phyloP scores from a whole-genome alignment of 53 echinoderm and acorn worm species.

The Echinarachnius parma region DNA sequence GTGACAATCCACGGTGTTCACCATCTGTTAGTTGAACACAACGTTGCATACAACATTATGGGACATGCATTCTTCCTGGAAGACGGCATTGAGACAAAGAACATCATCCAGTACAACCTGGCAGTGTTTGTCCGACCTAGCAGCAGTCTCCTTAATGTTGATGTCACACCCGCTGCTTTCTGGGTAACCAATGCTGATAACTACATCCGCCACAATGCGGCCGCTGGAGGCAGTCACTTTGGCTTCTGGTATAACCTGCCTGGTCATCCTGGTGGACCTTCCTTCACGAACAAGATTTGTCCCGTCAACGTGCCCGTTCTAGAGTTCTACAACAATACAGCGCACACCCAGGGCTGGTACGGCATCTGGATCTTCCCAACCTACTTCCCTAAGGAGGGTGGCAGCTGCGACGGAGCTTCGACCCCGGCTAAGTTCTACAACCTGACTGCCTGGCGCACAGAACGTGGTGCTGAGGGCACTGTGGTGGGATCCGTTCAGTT shows the following conservation, averaged over 20 bases:
- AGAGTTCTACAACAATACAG: slow-evolving; percentile 84
- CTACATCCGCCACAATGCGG: slow-evolving; percentile 77
- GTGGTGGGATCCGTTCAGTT: slow-evolving; percentile 75
- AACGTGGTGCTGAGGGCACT: slow-evolving; percentile 78
- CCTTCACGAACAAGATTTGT: slow-evolving; percentile 61
- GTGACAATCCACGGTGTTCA: slow-evolving; percentile 79
- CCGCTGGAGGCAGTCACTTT: slow-evolving; percentile 87
- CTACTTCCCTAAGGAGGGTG: slow-evolving; percentile 61
- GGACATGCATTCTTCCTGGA: slow-evolving; percentile 94
- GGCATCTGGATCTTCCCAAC: slow-evolving; percentile 86
- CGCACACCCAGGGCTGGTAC: slow-evolving; percentile 83
- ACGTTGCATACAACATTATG: slow-evolving; percentile 83
- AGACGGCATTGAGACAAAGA: slow-evolving; percentile 85
- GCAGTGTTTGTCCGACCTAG: slow-evolving; percentile 74
- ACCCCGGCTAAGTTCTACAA: slow-evolving; percentile 58
- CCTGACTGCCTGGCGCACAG: slow-evolving; percentile 71
- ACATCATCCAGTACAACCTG: slow-evolving; percentile 91
- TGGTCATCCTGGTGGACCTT: slow-evolving; percentile 67
- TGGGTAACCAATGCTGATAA: slow-evolving; percentile 93
- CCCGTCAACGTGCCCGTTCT: slow-evolving; percentile 64
- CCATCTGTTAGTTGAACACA: slow-evolving; percentile 76
- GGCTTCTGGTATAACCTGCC: slow-evolving; percentile 85
- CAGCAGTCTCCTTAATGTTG: slow-evolving; percentile 80
- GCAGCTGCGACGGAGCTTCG: slow-evolving; percentile 41
- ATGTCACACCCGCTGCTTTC: slow-evolving; percentile 84